Evolutionary conservation across 2,797 vertebrate genomes (phyloP), one percentile per base, ranked within the genome.

Genomic region (Schizopygopsis pylzovi): DNA sequence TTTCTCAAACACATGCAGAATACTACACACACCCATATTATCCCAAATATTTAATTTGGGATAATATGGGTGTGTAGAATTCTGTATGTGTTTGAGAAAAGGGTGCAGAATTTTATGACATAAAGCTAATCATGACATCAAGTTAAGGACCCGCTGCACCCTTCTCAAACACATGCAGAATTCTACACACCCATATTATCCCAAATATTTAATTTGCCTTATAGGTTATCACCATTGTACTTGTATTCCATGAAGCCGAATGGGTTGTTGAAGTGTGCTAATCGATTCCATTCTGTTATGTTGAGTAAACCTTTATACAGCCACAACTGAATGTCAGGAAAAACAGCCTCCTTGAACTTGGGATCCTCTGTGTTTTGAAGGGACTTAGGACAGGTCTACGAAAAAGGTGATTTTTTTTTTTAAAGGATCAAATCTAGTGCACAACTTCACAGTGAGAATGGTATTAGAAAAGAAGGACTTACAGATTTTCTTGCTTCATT

Each of bases 181-280:
- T 8, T 22, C 16, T 11, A 33, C 5, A n/a, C 15, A 80, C 7
- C 11, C 15, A 67, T 22, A 4, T 4, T 8, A 79, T 0, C 16
- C 6, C 7, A 4, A 15, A 61, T 61, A 15, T 61, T 16, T 39
- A 10, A 45, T 83, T 59, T 72, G 12, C 33, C 33, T 33, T 4
- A 41, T 67, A 20, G 13, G 65, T 20, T 86, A 88, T 90, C 90
- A 98, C 97, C 1, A 12, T 93, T 91, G 41, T 95, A 94, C 1
- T 93, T 93, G 89, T 93, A 96, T 37, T 92, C 94, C 97, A 97
- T 97, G 87, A 97, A 98, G 65, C 97, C 97, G 75, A 92, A 99
- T 0, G 96, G 97, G 0, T 95, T 96, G 18, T 91, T 85, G 41
- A 98, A 98, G 85, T 98, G 97, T 7, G 96, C 94, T 8, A 98